Evolutionary conservation across 2,113 vertebrate species (phyloP).

Genomic region (Laticauda laticaudata): DNA sequence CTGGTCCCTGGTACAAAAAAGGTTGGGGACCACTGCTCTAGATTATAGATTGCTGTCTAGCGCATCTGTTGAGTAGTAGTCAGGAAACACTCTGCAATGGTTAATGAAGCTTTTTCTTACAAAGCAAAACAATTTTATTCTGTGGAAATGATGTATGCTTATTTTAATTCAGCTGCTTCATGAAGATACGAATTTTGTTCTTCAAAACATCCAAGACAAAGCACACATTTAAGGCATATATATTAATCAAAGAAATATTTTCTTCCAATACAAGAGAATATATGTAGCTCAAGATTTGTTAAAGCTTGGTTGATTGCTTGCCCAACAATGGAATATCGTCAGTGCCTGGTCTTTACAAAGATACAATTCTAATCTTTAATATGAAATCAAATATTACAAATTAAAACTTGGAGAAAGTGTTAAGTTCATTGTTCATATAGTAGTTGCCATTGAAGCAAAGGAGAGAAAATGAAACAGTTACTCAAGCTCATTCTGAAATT

Average conservation of each 20-base stretch:
- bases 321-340: neutral
- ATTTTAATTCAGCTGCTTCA: neutral
- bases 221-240: neutral
- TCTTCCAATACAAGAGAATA: neutral
- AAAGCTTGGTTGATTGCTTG: neutral
- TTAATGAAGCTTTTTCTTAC: neutral
- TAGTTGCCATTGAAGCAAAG: neutral
- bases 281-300: neutral
- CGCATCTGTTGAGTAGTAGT: neutral
- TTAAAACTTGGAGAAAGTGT: neutral
- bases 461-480: neutral
- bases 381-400: neutral
- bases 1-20: no score
- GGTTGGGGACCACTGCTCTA: neutral
- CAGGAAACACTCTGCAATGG: neutral
- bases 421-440: neutral
- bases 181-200: neutral
- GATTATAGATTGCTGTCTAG: neutral
- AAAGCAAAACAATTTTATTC: neutral
- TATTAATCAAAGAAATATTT: neutral
- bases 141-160: neutral
- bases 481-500: conserved; percentile 1
- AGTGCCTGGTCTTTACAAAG: neutral
- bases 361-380: conserved; percentile 6
- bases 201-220: neutral